Conservation (phyloP, 2,113 vertebrate species). For the Lycaon pictus region DNA sequence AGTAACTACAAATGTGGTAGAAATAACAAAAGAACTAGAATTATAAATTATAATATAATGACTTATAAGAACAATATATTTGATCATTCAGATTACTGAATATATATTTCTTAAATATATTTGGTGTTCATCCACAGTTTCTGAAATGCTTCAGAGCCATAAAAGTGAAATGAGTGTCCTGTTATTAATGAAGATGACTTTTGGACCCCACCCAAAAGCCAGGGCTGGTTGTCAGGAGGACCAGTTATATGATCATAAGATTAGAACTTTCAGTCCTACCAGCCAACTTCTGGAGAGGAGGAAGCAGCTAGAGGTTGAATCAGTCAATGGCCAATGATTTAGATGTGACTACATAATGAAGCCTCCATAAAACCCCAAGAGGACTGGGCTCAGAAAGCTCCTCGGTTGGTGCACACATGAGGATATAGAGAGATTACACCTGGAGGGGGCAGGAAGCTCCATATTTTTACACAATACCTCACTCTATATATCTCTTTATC, state of each 20-base stretch:
- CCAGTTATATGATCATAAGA: background rate
- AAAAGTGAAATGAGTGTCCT: background rate
- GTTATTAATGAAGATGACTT: background rate
- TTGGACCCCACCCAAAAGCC: background rate
- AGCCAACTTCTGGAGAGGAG: background rate
- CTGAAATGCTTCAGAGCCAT: background rate
- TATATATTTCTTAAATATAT: no score
- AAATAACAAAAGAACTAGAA: background rate
- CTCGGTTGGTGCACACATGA: background rate
- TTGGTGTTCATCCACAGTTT: background rate
- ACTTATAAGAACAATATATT: background rate
- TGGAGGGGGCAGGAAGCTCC: background rate
- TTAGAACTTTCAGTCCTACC: background rate
- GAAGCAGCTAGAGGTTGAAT: background rate
- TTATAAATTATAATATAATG: background rate
- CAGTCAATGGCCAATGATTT: background rate
- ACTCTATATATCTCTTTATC: background rate
- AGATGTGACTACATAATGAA: background rate
- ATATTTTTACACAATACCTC: background rate
- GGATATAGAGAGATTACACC: background rate
- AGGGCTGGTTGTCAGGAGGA: background rate
- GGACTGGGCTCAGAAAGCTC: background rate
- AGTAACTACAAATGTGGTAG: background rate
- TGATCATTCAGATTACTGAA: no score
- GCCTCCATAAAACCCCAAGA: background rate